Evolutionary conservation across 2,113 vertebrate species (phyloP).

Genomic region (Malurus cyaneus): DNA sequence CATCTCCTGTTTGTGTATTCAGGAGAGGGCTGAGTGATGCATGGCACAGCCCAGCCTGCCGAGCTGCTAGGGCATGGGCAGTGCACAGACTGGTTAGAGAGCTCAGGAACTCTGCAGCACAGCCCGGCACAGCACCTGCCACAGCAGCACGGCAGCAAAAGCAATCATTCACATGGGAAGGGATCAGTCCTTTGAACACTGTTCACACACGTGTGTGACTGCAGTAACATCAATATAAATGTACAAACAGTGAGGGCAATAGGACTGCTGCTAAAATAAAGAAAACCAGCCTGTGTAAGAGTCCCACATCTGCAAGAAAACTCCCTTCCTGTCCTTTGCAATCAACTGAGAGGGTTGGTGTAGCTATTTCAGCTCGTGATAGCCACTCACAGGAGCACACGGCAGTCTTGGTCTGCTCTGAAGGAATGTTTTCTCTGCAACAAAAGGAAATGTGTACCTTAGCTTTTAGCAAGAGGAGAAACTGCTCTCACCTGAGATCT

Average conservation of each 20-base stretch:
- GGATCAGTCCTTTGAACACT: background rate
- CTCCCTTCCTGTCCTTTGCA: slow-evolving; percentile 30
- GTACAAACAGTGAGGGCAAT: background rate
- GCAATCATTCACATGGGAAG: background rate
- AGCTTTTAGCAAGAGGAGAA: background rate
- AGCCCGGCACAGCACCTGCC: background rate
- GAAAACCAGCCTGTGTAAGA: background rate
- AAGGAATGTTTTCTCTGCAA: background rate
- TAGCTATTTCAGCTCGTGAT: background rate
- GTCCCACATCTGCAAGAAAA: background rate
- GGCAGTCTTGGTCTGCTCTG: background rate
- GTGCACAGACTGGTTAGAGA: background rate
- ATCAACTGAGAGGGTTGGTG: background rate
- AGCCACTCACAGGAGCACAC: background rate
- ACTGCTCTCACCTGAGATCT: background rate
- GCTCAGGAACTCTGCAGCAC: background rate
- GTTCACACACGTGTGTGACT: background rate
- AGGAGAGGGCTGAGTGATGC: background rate
- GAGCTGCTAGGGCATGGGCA: background rate
- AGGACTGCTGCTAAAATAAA: background rate
- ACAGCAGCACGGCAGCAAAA: background rate
- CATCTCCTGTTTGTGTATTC: background rate
- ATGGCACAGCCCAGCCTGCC: background rate
- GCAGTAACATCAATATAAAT: background rate
- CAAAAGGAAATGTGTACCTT: background rate